These are phyloP conservation scores for Orthosia cruda DNA, from an alignment of 2,888 invertebrate species.

Conservation along the genomic window DNA sequence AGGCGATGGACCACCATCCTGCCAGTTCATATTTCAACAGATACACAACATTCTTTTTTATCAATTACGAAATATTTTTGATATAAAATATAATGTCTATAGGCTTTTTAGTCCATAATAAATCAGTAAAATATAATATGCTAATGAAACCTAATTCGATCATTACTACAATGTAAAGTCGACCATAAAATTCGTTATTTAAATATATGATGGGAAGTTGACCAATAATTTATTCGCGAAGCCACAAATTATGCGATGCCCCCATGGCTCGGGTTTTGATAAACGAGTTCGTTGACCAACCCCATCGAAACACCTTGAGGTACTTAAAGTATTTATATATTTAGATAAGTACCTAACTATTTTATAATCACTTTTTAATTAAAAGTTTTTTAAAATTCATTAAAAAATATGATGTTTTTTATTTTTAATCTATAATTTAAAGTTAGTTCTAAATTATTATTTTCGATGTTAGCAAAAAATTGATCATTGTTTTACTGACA, in stretches of 20 bases:
- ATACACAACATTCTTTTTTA: not conserved
- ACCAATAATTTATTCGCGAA: conserved; percentile 55
- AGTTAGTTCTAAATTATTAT: conserved; percentile 1
- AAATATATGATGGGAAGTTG: conserved; percentile 32
- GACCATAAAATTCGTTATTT: conserved; percentile 52
- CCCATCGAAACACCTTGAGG: conserved; percentile 8
- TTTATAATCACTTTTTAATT: not conserved
- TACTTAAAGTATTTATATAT: not conserved
- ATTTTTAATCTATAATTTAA: conserved; percentile 11
- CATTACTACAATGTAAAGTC: conserved; percentile 55
- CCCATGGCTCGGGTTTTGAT: conserved; percentile 46
- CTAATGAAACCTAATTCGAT: conserved; percentile 40
- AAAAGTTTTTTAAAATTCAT: too few relatives aligned
- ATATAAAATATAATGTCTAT: not conserved
- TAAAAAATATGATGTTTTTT: not conserved
- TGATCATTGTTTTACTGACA: not conserved
- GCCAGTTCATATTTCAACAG: conserved; percentile 10
- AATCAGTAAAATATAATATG: conserved; percentile 26
- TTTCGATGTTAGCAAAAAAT: conserved; percentile 11
- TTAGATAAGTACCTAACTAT: not conserved
- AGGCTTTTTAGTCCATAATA: not conserved
- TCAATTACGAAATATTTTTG: not conserved
- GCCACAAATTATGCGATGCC: conserved; percentile 41
- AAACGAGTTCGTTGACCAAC: conserved; percentile 51
- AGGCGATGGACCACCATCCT: conserved; percentile 38